These are phyloP conservation scores for Pygoscelis adeliae DNA, from an alignment of 2,113 vertebrate genomes.

Conservation along the genomic window DNA sequence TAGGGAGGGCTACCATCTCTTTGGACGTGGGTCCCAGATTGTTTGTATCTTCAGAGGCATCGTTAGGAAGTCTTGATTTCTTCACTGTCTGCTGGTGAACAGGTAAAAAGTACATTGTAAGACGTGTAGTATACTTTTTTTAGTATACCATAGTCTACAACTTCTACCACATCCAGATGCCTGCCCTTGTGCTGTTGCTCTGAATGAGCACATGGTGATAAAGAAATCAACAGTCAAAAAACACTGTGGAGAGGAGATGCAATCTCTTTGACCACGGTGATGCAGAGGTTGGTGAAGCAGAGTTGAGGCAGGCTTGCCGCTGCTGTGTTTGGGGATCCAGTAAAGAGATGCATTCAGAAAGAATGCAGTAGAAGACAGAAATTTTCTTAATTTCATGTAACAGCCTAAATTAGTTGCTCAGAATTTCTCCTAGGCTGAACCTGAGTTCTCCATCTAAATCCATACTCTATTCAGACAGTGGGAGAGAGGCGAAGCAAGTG, in stretches of 20 bases:
- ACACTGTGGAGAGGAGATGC: neutral
- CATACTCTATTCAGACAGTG: neutral
- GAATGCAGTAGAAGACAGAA: neutral
- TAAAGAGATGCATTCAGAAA: neutral
- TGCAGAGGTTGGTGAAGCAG: neutral
- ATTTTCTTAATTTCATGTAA: neutral
- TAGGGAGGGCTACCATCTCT: neutral
- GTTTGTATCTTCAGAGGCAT: neutral
- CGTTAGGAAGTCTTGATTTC: neutral
- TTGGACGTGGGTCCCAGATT: rapidly evolving
- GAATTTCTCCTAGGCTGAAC: neutral
- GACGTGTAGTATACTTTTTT: neutral
- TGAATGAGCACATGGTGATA: neutral
- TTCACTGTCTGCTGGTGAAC: neutral
- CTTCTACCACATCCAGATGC: neutral
- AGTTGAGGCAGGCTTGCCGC: neutral
- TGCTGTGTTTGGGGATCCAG: neutral
- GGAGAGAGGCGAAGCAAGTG: neutral
- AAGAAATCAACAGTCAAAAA: neutral
- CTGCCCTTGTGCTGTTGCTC: neutral
- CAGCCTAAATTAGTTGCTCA: neutral
- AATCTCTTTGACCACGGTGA: neutral
- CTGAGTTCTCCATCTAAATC: neutral
- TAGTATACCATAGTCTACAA: neutral
- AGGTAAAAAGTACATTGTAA: neutral